Base-by-base conservation (phyloP, 2,797 vertebrate genomes). In the Cyprinella venusta region DNA sequence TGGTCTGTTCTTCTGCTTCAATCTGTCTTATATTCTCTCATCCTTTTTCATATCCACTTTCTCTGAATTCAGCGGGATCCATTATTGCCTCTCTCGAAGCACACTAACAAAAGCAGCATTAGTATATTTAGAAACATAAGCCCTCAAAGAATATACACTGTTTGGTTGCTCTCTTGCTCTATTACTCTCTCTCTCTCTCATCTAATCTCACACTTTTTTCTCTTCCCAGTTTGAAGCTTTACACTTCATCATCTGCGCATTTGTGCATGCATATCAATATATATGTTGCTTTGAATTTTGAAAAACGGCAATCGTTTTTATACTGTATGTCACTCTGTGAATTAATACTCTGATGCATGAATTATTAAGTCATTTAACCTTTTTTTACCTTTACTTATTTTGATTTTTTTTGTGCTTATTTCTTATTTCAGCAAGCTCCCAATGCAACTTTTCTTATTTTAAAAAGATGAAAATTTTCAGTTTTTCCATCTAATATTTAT, bases 121-220 rank as follows among this genome's bases (percentile, higher is more conserved):
- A 86, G 70, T 83, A 86, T 86, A 86, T 86, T 86, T 86, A 86
- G 84, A 86, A 86, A 79, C 80, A 75, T 68, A 69, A 82, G 38
- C 76, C 80, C 84, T 79, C 50, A 82, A 74, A 79, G 84, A 86
- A 79, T 79, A 79, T 67, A 82, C 84, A 48, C 61, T 30, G 61
- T 75, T 81, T 82, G 30, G 19, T 38, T 74, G 59, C 61, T 75
- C 42, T 38, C 38, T 24, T 16, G 10, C 42, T 12, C 42, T 45
- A 12, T 45, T 13, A 4, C 42, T 48, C 75, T 19, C 56, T 63
- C 70, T 56, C 26, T 8, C 38, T 42, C 36, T 67, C 70, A 56
- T 82, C 80, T 52, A 67, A 82, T 75, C 70, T 75, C 45, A 81
- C 56, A 64, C 69, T 74, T 79, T 67, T 72, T 52, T 71, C 19